phyloP scores from a whole-genome alignment of 2,888 invertebrate species.

The Coelopa pilipes region DNA sequence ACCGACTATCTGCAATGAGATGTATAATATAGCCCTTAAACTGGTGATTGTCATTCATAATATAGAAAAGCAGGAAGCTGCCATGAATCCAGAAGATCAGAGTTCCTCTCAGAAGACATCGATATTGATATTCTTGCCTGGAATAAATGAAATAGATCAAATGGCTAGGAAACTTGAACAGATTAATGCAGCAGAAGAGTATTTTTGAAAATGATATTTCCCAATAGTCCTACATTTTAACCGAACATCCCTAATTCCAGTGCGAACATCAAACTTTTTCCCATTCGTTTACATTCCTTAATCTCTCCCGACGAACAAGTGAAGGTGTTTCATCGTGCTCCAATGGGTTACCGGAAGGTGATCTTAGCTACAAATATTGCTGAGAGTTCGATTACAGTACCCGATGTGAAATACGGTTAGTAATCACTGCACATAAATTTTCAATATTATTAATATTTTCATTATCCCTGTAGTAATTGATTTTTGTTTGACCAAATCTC shows the following conservation, averaged over 20 bases:
- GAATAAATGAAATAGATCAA: constrained; percentile 84
- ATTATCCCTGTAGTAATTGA: constrained; percentile 80
- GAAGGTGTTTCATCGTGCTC: constrained; percentile 68
- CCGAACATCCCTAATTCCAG: background rate
- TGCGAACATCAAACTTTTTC: constrained; percentile 50
- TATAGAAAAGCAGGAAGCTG: constrained; percentile 56
- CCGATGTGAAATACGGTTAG: constrained; percentile 79
- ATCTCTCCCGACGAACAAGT: constrained; percentile 83
- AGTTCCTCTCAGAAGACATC: constrained; percentile 65
- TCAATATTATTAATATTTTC: background rate
- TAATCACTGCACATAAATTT: background rate
- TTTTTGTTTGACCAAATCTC: constrained; percentile 89
- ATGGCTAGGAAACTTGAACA: constrained; percentile 68
- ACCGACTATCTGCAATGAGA: constrained; percentile 71
- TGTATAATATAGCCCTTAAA: constrained; percentile 73
- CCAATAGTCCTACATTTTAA: background rate
- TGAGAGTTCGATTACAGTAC: constrained; percentile 91
- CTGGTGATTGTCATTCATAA: constrained; percentile 72
- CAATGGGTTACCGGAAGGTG: constrained; percentile 74
- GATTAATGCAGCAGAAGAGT: constrained; percentile 47
- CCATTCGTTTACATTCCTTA: constrained; percentile 75
- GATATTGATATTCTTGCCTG: constrained; percentile 90
- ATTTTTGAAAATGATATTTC: constrained; percentile 18
- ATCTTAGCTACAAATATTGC: constrained; percentile 92
- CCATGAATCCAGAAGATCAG: constrained; percentile 67